A percentile compares a stretch with the other conserved stretches of the same genome.
phyloP scores from a whole-genome alignment of 2,797 vertebrate genomes.

The Pangasius macronema region DNA sequence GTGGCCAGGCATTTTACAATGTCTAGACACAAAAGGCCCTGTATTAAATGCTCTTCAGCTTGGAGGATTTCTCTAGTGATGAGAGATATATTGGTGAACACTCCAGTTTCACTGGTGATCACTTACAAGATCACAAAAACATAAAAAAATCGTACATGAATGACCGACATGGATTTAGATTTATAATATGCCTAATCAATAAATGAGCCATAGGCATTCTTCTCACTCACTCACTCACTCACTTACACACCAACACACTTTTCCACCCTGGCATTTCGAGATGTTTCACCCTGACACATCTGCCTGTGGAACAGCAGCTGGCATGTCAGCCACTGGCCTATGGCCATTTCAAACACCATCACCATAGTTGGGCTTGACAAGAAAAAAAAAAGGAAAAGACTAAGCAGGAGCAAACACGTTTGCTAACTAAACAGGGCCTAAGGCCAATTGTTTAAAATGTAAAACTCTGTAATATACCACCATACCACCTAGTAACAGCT shows the following conservation, averaged over 20 bases:
- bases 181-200: constrained; percentile 22
- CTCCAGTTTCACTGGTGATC: background rate
- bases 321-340: constrained; percentile 15
- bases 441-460: constrained; percentile 6
- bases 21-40: constrained; percentile 8
- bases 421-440: background rate
- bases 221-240: background rate
- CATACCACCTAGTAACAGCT: background rate
- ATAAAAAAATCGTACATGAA: constrained; percentile 2
- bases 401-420: background rate
- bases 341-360: constrained; percentile 5
- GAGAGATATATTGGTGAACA: constrained; percentile 14
- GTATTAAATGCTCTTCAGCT: constrained; percentile 11
- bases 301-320: constrained; percentile 22
- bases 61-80: background rate
- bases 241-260: constrained; percentile 5
- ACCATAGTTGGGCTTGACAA: background rate
- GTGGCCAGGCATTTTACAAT: constrained; percentile 44
- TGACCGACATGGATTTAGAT: constrained; percentile 13
- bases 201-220: background rate
- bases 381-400: background rate
- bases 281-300: constrained; percentile 5
- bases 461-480: background rate
- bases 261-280: constrained; percentile 2
- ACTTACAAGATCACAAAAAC: background rate